phyloP scores from a whole-genome alignment of 2,888 invertebrate genomes.

The Stenurella melanura region DNA sequence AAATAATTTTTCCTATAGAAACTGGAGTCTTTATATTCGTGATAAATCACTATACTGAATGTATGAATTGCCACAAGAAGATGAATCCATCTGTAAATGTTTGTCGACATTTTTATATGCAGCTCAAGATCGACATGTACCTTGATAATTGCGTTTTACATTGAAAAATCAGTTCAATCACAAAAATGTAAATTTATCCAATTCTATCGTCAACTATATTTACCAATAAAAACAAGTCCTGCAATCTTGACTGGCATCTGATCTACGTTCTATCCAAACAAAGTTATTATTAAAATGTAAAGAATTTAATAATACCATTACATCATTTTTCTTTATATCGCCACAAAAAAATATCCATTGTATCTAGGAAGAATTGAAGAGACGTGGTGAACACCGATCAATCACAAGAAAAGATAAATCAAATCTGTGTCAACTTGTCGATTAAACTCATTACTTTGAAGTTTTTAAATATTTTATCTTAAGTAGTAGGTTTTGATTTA shows the following conservation, averaged over 20 bases:
- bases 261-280: background rate
- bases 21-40: too few species aligned
- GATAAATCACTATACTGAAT: too few species aligned
- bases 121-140: too few species aligned
- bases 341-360: background rate
- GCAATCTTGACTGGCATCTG: background rate
- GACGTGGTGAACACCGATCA: background rate
- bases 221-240: too few species aligned
- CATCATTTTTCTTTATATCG: conserved; percentile 3
- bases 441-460: background rate
- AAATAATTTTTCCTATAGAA: too few species aligned
- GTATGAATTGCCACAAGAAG: too few species aligned
- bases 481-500: background rate
- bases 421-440: background rate
- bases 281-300: background rate
- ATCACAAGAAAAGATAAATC: background rate
- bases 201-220: too few species aligned
- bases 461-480: background rate
- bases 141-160: too few species aligned
- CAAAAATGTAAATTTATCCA: too few species aligned
- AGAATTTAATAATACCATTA: background rate
- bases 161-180: too few species aligned
- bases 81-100: too few species aligned
- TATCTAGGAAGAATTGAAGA: background rate
- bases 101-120: too few species aligned